Base-by-base conservation (phyloP, 2,113 vertebrate species). In the Engystomops pustulosus region DNA sequence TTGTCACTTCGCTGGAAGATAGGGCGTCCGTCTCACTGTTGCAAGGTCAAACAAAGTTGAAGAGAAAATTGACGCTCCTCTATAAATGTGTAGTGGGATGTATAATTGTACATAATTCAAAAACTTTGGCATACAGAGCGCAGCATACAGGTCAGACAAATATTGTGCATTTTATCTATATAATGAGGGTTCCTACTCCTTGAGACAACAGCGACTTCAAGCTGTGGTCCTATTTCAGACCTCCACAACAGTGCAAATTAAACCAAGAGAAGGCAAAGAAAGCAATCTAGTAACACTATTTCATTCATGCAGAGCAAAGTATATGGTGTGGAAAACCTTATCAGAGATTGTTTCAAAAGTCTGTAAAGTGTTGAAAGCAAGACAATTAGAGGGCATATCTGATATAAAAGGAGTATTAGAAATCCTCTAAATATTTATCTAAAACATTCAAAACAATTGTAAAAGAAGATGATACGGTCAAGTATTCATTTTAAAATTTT, bases 231-330 rank as follows among this genome's bases (percentile, higher is more conserved):
- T 55, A 77, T 84, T 77, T 84, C 60, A 49, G 10, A 30, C 58
- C 47, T 69, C 72, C 3, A 51, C 60, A 69, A 68, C 51, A 68
- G 71, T 84, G 81, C 53, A 44, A 84, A 76, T 84, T 84, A 84
- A 84, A 84, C 71, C 27, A 77, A 65, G 55, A 44, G n/a, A 65
- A 32, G 25, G 70, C 55, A 75, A 45, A 74, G 72, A 77, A 77
- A 67, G 58, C 81, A 84, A 84, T 84, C 72, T 84, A 49, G 72
- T 34, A 84, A 77, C 60, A 67, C 55, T 53, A 84, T 67, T 65
- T 49, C 71, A 83, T 36, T 38, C 81, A 71, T 34, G 58, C 72
- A 2, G 81, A 67, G 81, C 18, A 84, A 84, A 84, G 12, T 84
- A 84, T 77, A 84, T 65, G 58, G 81, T 77, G 71, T 77, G 44